phyloP scores from a whole-genome alignment of 2,113 vertebrate species.

The Pollimyrus isidori region DNA sequence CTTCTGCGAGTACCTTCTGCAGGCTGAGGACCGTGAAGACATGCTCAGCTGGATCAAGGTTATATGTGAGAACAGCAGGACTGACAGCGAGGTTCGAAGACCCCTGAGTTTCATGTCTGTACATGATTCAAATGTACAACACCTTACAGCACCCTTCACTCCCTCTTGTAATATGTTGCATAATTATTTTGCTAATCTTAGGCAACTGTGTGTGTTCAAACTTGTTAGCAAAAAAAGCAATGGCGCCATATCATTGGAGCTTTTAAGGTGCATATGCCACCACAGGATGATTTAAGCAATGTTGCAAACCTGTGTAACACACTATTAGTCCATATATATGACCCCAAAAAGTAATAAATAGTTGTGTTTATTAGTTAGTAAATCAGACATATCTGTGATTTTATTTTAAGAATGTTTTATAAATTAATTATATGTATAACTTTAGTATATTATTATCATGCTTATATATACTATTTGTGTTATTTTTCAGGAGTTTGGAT shows the following conservation, averaged over 20 bases:
- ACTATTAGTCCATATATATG: background rate
- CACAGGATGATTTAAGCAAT: background rate
- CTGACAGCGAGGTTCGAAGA: slow-evolving; percentile 80
- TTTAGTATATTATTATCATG: background rate
- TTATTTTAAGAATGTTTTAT: background rate
- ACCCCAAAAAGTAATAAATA: background rate
- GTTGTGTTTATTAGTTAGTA: background rate
- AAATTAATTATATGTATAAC: background rate
- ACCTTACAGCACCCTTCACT: background rate
- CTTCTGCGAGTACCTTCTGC: slow-evolving; percentile 97
- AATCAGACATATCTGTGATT: background rate
- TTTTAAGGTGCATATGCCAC: background rate
- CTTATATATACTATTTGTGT: background rate
- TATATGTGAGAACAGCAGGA: slow-evolving; percentile 93
- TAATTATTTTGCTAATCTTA: background rate
- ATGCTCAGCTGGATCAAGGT: slow-evolving; percentile 95
- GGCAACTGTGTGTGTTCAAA: background rate
- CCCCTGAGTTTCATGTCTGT: background rate
- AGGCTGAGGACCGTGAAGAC: slow-evolving; percentile 91
- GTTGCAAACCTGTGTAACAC: background rate
- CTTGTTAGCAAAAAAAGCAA: background rate
- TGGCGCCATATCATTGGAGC: background rate
- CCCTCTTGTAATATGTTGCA: background rate
- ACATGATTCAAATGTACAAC: background rate
- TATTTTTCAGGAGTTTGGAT: slow-evolving; percentile 75